Evolutionary conservation across 2,113 vertebrate genomes (phyloP), one percentile per base, ranked within the genome.

Genomic region (Scomber scombrus): DNA sequence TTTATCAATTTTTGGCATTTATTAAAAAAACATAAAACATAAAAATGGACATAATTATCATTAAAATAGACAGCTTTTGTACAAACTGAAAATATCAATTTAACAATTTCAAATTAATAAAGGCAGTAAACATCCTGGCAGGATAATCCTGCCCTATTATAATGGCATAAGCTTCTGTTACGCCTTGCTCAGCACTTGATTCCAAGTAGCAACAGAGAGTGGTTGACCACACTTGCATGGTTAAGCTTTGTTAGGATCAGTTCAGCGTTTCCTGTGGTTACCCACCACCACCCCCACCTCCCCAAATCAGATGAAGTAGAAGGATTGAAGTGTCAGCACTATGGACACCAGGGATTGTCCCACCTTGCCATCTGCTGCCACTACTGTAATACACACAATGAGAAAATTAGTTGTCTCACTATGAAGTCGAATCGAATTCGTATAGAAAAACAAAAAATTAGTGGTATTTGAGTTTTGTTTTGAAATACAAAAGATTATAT

Each of bases 301-400:
- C 70, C 67, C 78, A 75, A 77, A 18, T 84, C 81, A 80, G 68
- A 80, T 62, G 50, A 78, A 79, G 80, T 60, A 72, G 78, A 72
- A 79, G 86, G 85, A 86, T 65, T 89, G 87, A 91, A 85, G 84
- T 74, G 88, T 89, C 89, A 91, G 83, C 88, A 88, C 71, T 78
- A 54, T 58, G 61, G 75, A 67, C 71, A 73, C 52, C 79, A 56
- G 83, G 89, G 93, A 94, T 95, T 88, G 91, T 84, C 81, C 84
- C 71, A 63, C 80, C 86, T 84, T 73, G 80, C 94, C 94, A 95
- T 94, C 93, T 95, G 94, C 89, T 93, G 81, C 78, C 81, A 75
- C 78, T 70, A 67, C 67, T 85, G 81, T 93, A 94, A 95, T 93
- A 92, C 91, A 75, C 65, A 71, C 84, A 88, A 85, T 85, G 88